Evolutionary conservation across 2,113 vertebrate genomes (phyloP), one percentile per base, ranked within the genome.

Genomic region (Lamprotornis superbus): DNA sequence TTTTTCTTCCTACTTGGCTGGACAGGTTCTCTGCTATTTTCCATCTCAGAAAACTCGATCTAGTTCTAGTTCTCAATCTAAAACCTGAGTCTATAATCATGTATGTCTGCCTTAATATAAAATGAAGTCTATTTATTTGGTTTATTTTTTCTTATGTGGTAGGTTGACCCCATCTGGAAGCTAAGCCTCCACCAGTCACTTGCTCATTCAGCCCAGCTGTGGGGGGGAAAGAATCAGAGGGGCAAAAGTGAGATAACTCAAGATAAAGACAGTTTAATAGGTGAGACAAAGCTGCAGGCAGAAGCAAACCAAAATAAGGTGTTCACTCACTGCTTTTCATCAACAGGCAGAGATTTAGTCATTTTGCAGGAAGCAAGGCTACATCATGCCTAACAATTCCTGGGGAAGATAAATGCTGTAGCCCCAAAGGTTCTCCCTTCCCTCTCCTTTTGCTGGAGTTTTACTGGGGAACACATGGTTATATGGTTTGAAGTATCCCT

Each of bases 361-460:
- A 4, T 12, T 49, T 84, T 10, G 7, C 15, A 10, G 46, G 69
- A 82, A 33, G 15, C 23, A 65, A 33, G 12, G 25, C 15, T 73
- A 7, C 33, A 3, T 55, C 12, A 14, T 1, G 2, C 1, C 0
- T 44, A 30, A 19, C 1, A 4, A 2, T 60, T 49, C 17, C n/a
- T 13, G 18, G 13, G 44, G 20, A 77, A 55, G 33, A n/a, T 13
- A 55, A 55, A 64, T n/a, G 11, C 4, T 37, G 5, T 42, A 64
- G 37, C 17, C 37, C 13, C 10, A 5, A 28, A 73, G 17, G 3
- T 47, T 74, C 17, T 16, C 9, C 23, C 23, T 46, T 57, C 10
- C 1, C 2, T 2, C 25, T 75, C 4, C 5, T 73, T 61, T 65
- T 56, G 12, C 9, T 65, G 44, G 80, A 21, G 10, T 87, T 39